A percentile compares a stretch with the other conserved stretches of the same genome.
Conservation (phyloP, 2,113 vertebrate genomes). For the Barnardius zonarius region DNA sequence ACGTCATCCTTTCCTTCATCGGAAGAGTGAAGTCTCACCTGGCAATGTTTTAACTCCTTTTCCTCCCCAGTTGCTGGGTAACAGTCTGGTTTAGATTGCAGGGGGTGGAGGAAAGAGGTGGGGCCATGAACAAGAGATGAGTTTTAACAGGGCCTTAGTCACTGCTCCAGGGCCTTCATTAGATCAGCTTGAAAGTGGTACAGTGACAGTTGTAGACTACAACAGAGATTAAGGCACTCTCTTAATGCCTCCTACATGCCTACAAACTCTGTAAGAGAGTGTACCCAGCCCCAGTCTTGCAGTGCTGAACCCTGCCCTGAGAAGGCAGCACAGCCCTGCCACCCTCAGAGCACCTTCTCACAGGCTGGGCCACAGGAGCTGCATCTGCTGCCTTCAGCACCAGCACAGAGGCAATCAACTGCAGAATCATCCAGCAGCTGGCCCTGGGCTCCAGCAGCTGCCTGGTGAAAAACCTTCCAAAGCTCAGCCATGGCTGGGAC, state of each 20-base stretch:
- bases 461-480: neutral
- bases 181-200: neutral
- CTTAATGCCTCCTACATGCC: neutral
- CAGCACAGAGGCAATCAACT: neutral
- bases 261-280: rapidly evolving
- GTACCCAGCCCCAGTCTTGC: neutral
- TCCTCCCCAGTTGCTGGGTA: neutral
- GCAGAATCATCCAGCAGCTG: neutral
- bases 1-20: neutral
- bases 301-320: neutral
- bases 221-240: neutral
- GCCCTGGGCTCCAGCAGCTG: neutral
- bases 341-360: neutral
- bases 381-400: neutral
- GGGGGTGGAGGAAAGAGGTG: neutral
- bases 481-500: neutral
- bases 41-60: neutral
- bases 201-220: neutral
- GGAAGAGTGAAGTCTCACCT: neutral
- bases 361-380: neutral
- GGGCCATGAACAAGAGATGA: no score
- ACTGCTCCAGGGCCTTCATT: neutral
- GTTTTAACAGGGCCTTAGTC: neutral
- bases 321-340: neutral
- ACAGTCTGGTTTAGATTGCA: neutral